Evolutionary conservation across 1,140 invertebrate genomes (phyloP), one percentile per base, ranked within the genome.

Genomic region (Eubasilissa regina): DNA sequence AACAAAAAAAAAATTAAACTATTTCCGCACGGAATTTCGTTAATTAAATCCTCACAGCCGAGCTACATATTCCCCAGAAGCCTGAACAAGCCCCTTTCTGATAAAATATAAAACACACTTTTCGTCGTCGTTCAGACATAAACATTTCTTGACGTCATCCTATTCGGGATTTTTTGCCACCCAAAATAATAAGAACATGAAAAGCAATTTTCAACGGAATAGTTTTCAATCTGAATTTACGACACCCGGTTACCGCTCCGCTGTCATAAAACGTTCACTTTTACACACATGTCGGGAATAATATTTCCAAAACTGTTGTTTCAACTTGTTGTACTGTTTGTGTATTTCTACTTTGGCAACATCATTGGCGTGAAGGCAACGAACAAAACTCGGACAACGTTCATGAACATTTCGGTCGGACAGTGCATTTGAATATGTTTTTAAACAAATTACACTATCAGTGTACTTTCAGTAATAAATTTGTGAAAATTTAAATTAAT

Each of bases 151-250:
- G 64, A 68, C 64, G 64, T 68, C 68, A 73, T 73, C 47, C 68
- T 48, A 25, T 73, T 43, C 47, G 68, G 47, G 51, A 53, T 53
- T 73, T 73, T 73, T 73, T 73, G n/a, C 68, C 68, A 55, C 51
- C 68, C 68, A 73, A 73, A 73, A 73, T 73, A 73, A 73, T 73
- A 73, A 73, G 68, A 73, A 73, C 68, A 73, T 73, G 68, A 73
- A 73, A 73, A 73, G 68, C 68, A 73, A 73, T 73, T 73, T 73
- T 73, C 68, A 35, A 25, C 68, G 68, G 68, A 73, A 73, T 73
- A 73, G 68, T 73, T 73, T 73, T 73, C 68, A 73, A 73, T 73
- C 68, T 55, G 68, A 73, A 73, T 73, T 73, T 73, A 73, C 68
- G 68, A 73, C 53, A 73, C 68, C 68, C 68, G 25, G 68, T 55